These are phyloP conservation scores for Trachelus troglodyta DNA, from an alignment of 2,888 invertebrate species.

Conservation along the genomic window DNA sequence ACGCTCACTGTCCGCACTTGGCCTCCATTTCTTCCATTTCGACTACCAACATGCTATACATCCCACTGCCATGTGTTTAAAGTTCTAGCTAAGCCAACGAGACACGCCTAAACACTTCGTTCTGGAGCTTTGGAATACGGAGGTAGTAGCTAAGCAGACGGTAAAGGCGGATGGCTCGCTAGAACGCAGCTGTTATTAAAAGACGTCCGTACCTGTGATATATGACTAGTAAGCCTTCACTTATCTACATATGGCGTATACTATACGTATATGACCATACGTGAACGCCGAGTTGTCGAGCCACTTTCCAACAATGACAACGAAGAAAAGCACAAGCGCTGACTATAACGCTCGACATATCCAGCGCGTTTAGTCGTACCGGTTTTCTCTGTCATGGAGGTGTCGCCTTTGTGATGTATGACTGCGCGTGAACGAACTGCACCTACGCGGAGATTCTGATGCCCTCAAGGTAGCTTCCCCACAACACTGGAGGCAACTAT, in stretches of 20 bases:
- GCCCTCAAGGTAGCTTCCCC: neutral
- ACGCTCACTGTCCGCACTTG: slow-evolving; percentile 37
- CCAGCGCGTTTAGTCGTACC: neutral
- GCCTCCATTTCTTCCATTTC: neutral
- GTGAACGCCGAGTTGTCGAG: neutral
- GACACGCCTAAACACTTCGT: neutral
- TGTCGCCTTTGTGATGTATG: neutral
- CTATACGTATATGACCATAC: neutral
- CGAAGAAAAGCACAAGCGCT: neutral
- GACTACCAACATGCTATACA: neutral
- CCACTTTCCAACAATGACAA: neutral
- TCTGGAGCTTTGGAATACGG: neutral
- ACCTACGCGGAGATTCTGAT: neutral
- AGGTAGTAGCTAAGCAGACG: neutral
- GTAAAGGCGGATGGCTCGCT: slow-evolving; percentile 6
- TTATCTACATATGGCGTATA: neutral
- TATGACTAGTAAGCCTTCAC: neutral
- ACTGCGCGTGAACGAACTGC: neutral
- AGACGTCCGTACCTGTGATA: neutral
- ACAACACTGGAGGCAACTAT: neutral
- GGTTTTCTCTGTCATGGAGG: neutral
- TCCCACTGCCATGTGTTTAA: neutral
- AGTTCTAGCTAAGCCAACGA: neutral
- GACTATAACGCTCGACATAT: neutral
- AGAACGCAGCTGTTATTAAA: slow-evolving; percentile 1